A percentile compares a stretch with the other conserved stretches of the same genome.
These are phyloP conservation scores for Ia io DNA, from an alignment of 2,113 vertebrate species.

Conservation along the genomic window DNA sequence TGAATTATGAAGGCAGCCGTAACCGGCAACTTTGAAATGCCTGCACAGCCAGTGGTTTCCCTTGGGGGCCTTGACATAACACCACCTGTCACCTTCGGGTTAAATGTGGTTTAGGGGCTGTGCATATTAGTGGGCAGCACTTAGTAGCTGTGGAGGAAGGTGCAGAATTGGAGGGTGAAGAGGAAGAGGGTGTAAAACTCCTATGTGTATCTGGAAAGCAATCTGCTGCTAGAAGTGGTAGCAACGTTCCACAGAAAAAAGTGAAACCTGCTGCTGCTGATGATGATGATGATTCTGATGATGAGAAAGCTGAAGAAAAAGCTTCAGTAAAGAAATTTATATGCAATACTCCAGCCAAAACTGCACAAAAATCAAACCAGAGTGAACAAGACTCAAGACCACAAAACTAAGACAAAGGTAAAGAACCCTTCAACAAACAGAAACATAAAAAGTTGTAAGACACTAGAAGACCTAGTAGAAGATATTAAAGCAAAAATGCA, in stretches of 20 bases:
- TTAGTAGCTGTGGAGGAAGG: no score
- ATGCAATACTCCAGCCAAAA: not conserved
- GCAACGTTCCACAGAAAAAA: not conserved
- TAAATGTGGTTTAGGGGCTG: not conserved
- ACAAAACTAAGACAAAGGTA: not conserved
- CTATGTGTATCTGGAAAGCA: not conserved
- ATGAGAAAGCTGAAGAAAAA: not conserved
- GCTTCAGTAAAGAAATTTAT: not conserved
- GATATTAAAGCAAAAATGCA: not conserved
- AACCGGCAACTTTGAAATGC: not conserved
- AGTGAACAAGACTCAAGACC: not conserved
- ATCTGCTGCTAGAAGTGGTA: not conserved
- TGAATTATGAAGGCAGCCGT: not conserved
- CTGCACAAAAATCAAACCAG: not conserved
- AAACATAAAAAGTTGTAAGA: not conserved
- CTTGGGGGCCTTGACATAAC: not conserved
- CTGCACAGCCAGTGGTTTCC: not conserved
- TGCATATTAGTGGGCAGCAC: not conserved
- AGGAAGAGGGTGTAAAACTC: not conserved
- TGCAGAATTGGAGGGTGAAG: not conserved
- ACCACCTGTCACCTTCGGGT: not conserved
- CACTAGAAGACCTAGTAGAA: not conserved
- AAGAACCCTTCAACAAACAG: not conserved
- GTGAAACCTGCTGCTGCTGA: not conserved
- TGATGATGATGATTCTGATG: not conserved